Base-by-base conservation (phyloP, 1,140 invertebrate species). In the Camponotus floridanus region DNA sequence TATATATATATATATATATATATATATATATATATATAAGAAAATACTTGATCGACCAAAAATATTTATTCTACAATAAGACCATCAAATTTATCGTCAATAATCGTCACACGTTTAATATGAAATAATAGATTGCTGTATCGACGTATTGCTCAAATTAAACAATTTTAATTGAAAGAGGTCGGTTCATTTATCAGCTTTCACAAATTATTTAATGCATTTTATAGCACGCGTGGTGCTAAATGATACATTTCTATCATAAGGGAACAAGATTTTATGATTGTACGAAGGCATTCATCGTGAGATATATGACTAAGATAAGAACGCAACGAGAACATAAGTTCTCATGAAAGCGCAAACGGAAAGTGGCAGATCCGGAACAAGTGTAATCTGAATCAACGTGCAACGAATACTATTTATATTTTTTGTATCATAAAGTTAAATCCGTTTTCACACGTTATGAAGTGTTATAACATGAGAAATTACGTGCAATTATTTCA, bases 341-440 rank as follows among this genome's bases (percentile, higher is more conserved):
- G 51, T 83, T 83, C 79, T 83, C 51, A 83, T 73, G 68, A 73
- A 74, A 74, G 68, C 55, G n/a, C 68, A 83, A 61, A 36, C 68
- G 68, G 39, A 73, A 83, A 83, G 79, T 83, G 55, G 57, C 13
- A 83, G 42, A 74, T 62, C 79, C 79, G 68, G 68, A 74, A 83
- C 68, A 81, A 55, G 26, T 80, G 55, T 81, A 73, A 55, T 15
- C 13, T 31, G 55, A 74, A 73, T 80, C 45, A 80, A 83, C 26
- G 36, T 21, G 51, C 26, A 18, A 6, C 68, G 33, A 57, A 80
- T 48, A 42, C 3, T 31, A 80, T 13, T 31, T n/a, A 33, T 33
- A 15, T 36, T 9, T 13, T 48, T 11, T 70, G 15, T 48, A 36
- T 0, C 8, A 59, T 48, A 81, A 83, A 13, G 5, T 1, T 81